Evolutionary conservation across 2,113 vertebrate genomes (phyloP).

Genomic region (Festucalex cinctus): DNA sequence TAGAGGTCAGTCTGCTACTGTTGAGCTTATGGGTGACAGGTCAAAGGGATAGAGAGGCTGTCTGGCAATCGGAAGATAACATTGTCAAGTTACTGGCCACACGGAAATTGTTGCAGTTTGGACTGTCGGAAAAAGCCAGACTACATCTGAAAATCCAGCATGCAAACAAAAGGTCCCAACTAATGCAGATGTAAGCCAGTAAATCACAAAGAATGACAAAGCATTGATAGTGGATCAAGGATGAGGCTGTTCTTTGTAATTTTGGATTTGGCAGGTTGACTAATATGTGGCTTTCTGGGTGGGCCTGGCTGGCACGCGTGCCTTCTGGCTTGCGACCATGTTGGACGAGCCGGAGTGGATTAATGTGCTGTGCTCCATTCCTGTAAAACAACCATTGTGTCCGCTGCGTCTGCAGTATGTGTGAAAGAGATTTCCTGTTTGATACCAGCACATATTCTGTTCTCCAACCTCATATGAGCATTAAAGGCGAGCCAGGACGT

Average conservation of each 20-base stretch:
- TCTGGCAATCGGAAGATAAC: neutral
- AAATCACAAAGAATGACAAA: neutral
- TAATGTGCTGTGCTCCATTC: neutral
- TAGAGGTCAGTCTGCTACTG: slow-evolving; percentile 4
- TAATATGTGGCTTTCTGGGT: neutral
- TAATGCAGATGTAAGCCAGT: neutral
- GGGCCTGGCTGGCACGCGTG: neutral
- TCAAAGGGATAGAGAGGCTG: neutral
- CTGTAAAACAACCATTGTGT: neutral
- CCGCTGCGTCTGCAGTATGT: neutral
- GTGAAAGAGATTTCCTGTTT: slow-evolving; percentile 20
- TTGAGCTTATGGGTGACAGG: neutral
- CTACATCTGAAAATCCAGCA: neutral
- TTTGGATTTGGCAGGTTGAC: neutral
- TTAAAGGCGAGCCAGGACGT: slow-evolving; percentile 2
- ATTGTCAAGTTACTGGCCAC: neutral
- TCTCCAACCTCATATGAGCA: slow-evolving; percentile 8
- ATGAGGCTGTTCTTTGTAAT: neutral
- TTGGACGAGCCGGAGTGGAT: neutral
- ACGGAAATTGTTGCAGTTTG: neutral
- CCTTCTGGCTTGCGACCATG: neutral
- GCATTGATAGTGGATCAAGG: neutral
- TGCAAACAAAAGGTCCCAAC: neutral
- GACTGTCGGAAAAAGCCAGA: neutral
- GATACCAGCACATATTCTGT: slow-evolving; percentile 11